Conservation (phyloP, 2,113 vertebrate genomes). For the Pseudopipra pipra region DNA sequence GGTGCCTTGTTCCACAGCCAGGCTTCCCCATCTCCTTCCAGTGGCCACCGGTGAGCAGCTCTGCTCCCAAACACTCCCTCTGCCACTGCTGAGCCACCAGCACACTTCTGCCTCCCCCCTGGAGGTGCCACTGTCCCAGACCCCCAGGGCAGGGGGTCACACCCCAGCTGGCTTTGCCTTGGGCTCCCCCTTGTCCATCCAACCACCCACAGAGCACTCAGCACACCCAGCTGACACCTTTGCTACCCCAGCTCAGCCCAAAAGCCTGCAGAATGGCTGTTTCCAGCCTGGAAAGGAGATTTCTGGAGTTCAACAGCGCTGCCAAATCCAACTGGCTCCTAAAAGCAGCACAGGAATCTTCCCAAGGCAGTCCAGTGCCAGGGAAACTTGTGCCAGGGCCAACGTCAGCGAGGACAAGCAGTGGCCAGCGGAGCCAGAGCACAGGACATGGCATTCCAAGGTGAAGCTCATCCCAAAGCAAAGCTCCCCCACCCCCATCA, state of each 20-base stretch:
- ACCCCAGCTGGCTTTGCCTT: no score
- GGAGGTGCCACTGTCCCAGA: not conserved
- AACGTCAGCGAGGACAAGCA: not conserved
- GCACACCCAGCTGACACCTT: not conserved
- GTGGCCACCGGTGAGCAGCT: not conserved
- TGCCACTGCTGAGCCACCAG: not conserved
- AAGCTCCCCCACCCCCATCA: not conserved
- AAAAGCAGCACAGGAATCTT: not conserved
- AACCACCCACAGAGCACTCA: fast-evolving
- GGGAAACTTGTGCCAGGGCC: not conserved
- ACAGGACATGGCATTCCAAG: not conserved
- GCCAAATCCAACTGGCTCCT: not conserved
- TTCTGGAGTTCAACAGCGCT: not conserved
- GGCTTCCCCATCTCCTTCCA: not conserved
- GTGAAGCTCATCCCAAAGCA: not conserved
- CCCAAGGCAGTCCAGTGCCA: not conserved
- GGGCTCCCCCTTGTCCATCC: not conserved
- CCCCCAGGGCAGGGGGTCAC: not conserved
- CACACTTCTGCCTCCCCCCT: not conserved
- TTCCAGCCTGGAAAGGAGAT: not conserved
- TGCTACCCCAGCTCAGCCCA: not conserved
- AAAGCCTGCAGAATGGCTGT: not conserved
- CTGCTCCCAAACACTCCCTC: not conserved
- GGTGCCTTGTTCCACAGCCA: not conserved
- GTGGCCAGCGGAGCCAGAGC: not conserved